Conservation (phyloP, 2,113 vertebrate species). For the Ovibos moschatus region DNA sequence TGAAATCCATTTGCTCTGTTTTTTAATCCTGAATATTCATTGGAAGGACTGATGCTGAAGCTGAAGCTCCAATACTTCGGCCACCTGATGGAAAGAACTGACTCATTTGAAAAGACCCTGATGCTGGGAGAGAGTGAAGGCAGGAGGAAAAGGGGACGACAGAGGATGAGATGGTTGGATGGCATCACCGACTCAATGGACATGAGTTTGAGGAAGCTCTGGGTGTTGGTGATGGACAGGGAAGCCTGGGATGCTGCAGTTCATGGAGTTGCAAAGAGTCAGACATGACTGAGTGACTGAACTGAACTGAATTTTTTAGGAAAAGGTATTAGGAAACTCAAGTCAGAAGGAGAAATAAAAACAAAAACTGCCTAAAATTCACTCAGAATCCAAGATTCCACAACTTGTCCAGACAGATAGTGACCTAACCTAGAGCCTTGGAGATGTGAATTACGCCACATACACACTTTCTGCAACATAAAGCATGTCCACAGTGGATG, state of each 20-base stretch:
- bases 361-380: background rate
- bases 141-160: background rate
- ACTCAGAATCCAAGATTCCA: background rate
- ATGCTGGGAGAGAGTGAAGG: background rate
- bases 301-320: background rate
- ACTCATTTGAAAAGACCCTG: background rate
- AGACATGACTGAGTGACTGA: background rate
- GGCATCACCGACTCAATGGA: background rate
- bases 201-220: background rate
- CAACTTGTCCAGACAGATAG: background rate
- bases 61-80: background rate
- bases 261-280: background rate
- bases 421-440: background rate
- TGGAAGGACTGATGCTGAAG: background rate
- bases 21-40: background rate
- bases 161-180: background rate
- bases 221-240: background rate
- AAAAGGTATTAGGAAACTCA: background rate
- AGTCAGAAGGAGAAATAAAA: background rate
- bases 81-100: background rate
- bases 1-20: background rate
- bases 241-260: background rate
- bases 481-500: accelerated
- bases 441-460: too few species aligned
- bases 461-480: background rate